A percentile compares a stretch with the other conserved stretches of the same genome.
Evolutionary conservation across 2,888 invertebrate species (phyloP).

Genomic region (Fissipunctia ypsillon): DNA sequence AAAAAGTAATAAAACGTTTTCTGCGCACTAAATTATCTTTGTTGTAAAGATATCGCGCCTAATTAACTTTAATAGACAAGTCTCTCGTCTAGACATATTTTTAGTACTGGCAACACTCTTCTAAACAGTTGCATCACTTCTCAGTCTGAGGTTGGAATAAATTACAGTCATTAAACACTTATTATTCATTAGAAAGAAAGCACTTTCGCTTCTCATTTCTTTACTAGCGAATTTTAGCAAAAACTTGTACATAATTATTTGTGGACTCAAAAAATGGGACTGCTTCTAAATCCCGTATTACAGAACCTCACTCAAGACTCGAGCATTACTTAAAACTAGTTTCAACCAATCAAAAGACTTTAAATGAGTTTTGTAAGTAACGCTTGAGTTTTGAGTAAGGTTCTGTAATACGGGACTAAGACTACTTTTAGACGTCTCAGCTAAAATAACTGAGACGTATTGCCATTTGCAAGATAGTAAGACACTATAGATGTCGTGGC

Average conservation of each 20-base stretch:
- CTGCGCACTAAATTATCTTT: conserved; percentile 7
- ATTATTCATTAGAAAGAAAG: conserved; percentile 62
- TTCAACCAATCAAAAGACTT: no score
- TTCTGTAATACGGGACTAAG: no score
- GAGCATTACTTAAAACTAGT: no score
- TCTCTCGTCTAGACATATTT: conserved; percentile 45
- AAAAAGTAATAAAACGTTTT: conserved; percentile 18
- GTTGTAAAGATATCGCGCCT: conserved; percentile 19
- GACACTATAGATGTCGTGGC: no score
- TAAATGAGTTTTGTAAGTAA: no score
- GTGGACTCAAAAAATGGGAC: neutral
- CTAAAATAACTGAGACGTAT: neutral
- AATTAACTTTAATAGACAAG: conserved; percentile 48
- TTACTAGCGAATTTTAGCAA: conserved; percentile 32
- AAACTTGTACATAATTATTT: conserved; percentile 28
- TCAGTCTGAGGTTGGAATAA: conserved; percentile 57
- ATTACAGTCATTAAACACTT: conserved; percentile 57
- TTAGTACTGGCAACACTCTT: conserved; percentile 59
- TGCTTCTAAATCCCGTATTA: no score
- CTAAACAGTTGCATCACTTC: conserved; percentile 60
- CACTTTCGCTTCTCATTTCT: conserved; percentile 61
- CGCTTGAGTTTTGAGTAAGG: no score
- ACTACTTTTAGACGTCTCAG: neutral
- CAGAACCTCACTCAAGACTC: no score
- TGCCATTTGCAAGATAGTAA: conserved; percentile 5